These are phyloP conservation scores for Sardinella longiceps DNA, from an alignment of 2,797 vertebrate genomes.

Conservation along the genomic window DNA sequence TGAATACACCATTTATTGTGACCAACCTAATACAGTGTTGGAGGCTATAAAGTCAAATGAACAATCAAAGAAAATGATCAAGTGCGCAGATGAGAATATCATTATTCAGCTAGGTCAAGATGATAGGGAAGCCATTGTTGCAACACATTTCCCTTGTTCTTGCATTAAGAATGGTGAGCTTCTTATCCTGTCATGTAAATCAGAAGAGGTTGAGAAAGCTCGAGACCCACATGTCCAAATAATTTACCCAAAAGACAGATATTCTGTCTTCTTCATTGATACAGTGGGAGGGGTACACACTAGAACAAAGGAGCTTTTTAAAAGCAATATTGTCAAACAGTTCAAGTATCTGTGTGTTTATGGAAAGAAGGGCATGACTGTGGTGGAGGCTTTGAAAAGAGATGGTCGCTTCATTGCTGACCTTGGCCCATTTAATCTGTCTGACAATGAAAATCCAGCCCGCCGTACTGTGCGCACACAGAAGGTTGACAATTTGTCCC, in stretches of 20 bases:
- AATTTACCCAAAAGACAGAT: neutral
- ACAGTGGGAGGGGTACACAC: neutral
- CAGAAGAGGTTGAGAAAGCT: neutral
- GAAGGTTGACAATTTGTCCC: neutral
- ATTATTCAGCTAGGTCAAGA: neutral
- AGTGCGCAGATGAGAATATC: neutral
- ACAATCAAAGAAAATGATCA: neutral
- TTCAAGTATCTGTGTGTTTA: neutral
- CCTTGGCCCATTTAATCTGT: neutral
- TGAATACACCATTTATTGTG: too few relatives aligned
- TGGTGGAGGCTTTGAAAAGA: neutral
- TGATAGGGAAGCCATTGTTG: neutral
- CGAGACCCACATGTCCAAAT: neutral
- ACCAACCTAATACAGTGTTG: too few relatives aligned
- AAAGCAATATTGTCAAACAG: neutral
- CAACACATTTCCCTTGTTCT: neutral
- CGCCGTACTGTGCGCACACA: neutral
- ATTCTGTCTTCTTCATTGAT: neutral
- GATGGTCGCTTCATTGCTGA: neutral
- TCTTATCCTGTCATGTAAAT: neutral
- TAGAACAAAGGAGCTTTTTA: slow-evolving; percentile 11
- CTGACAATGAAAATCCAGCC: neutral
- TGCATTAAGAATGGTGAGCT: neutral
- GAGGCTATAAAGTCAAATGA: neutral
- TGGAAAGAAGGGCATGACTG: neutral